A percentile compares a stretch with the other conserved stretches of the same genome.
These are phyloP conservation scores for Eulemur rufifrons DNA, from an alignment of 2,113 vertebrate species.

Conservation along the genomic window DNA sequence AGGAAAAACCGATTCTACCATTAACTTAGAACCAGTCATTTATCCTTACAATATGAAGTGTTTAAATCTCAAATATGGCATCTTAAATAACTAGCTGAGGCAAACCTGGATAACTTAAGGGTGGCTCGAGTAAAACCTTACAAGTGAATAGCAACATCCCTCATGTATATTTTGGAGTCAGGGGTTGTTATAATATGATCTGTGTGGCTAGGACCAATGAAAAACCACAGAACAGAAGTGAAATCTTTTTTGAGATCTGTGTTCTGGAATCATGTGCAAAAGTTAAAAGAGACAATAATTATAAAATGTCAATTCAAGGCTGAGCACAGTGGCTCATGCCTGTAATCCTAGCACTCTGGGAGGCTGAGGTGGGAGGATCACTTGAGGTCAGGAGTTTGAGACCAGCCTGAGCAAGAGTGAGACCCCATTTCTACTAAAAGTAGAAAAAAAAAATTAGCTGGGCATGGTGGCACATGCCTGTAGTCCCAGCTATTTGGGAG, in stretches of 20 bases:
- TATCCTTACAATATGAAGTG: not conserved
- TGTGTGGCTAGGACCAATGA: not conserved
- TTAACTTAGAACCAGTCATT: not conserved
- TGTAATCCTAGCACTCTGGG: too few relatives aligned
- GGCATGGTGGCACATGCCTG: too few relatives aligned
- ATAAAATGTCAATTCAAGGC: constrained; percentile 48
- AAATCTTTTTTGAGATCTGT: constrained; percentile 1
- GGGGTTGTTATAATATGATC: not conserved
- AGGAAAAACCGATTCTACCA: not conserved
- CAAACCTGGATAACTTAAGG: not conserved
- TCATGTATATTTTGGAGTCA: not conserved
- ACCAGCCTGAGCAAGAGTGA: too few relatives aligned
- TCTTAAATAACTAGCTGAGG: not conserved
- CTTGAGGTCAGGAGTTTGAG: too few relatives aligned
- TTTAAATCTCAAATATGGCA: not conserved
- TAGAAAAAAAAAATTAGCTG: too few relatives aligned
- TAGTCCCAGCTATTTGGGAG: too few relatives aligned
- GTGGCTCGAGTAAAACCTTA: not conserved
- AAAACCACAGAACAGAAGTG: constrained; percentile 55
- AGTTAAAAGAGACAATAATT: constrained; percentile 42
- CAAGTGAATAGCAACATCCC: not conserved
- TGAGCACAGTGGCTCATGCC: too few relatives aligned
- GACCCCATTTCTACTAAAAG: too few relatives aligned
- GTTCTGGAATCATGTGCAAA: not conserved
- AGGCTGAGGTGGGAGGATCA: too few relatives aligned